Evolutionary conservation across 2,797 vertebrate species (phyloP).

Genomic region (Sciurus vulgaris): DNA sequence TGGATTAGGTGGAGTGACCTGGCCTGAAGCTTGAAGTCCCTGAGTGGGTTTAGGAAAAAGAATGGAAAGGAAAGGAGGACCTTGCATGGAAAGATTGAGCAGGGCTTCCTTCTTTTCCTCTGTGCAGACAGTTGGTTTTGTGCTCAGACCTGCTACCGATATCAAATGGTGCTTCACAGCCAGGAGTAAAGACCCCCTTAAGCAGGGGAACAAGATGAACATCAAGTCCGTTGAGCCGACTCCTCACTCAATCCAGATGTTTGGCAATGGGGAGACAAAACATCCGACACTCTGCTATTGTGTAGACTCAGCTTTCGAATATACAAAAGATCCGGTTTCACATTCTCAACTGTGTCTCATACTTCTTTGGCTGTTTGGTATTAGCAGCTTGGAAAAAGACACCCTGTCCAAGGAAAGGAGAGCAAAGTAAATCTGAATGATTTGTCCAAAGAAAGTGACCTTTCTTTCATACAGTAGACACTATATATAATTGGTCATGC

Average conservation of each 20-base stretch:
- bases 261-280: conserved; percentile 80
- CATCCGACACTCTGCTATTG: conserved; percentile 75
- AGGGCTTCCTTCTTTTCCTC: conserved; percentile 4
- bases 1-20: not conserved
- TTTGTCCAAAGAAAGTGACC: not conserved
- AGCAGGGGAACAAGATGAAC: conserved; percentile 60
- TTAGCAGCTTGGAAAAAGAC: conserved; percentile 65
- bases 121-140: conserved; percentile 50
- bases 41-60: not conserved
- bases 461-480: not conserved
- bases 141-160: conserved; percentile 72
- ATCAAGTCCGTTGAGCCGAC: conserved; percentile 53
- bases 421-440: conserved; percentile 1
- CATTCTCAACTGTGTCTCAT: conserved; percentile 38
- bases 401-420: conserved; percentile 11
- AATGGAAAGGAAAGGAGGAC: not conserved
- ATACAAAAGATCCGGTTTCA: conserved; percentile 79
- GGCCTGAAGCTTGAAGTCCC: not conserved
- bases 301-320: conserved; percentile 72
- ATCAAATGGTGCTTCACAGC: conserved; percentile 74
- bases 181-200: conserved; percentile 60
- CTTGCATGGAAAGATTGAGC: not conserved
- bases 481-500: not conserved
- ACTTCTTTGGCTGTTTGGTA: conserved; percentile 31
- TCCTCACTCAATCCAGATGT: conserved; percentile 83